These are phyloP conservation scores for Lutraria lutraria DNA, from an alignment of 2,888 invertebrate genomes.

Conservation along the genomic window DNA sequence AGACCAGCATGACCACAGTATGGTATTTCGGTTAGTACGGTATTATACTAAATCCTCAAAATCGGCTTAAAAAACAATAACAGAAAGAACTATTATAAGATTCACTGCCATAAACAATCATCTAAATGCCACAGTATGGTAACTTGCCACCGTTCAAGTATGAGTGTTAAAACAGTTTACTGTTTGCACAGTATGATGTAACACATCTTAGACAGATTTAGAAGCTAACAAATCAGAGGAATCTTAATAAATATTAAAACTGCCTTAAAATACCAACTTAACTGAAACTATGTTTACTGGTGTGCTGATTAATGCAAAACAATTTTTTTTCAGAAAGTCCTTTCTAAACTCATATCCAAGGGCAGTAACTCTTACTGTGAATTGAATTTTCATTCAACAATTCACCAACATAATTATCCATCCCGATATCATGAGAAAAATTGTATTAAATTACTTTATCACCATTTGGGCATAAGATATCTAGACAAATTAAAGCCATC, in stretches of 20 bases:
- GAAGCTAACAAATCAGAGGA: neutral
- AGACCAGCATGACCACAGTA: neutral
- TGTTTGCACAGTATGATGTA: neutral
- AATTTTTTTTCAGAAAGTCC: no score
- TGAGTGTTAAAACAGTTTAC: neutral
- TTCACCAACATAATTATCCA: no score
- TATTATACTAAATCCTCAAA: neutral
- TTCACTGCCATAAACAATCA: neutral
- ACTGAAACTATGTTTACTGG: neutral
- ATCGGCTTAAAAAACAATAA: conserved; percentile 16
- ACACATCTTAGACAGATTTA: conserved; percentile 3
- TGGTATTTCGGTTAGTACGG: neutral
- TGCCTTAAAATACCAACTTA: neutral
- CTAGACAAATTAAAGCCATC: no score
- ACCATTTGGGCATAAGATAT: no score
- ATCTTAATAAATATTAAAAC: neutral
- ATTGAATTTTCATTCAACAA: neutral
- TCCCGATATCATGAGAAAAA: no score
- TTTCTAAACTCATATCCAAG: neutral
- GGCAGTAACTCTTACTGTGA: neutral
- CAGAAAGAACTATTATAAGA: neutral
- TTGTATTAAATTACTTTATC: no score
- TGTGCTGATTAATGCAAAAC: neutral
- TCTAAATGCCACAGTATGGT: neutral
- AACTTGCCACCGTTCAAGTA: neutral